phyloP scores from a whole-genome alignment of 2,113 vertebrate genomes.

The Dasyornis broadbenti region DNA sequence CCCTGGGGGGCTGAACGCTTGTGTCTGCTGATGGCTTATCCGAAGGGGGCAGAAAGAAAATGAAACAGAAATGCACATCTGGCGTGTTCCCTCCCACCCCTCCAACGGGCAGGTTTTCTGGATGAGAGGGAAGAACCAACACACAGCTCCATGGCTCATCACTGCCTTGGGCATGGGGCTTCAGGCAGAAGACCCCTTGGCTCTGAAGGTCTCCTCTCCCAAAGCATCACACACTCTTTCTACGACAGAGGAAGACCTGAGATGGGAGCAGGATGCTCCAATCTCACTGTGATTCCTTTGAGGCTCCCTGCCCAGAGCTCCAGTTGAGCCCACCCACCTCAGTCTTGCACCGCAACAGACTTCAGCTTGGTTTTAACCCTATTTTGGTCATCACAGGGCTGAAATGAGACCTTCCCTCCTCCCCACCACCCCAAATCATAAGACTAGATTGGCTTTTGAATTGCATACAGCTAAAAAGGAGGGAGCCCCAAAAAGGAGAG shows the following conservation, averaged over 20 bases:
- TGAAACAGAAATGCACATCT: background rate
- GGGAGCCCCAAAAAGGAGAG: background rate
- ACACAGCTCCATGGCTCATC: rapidly evolving
- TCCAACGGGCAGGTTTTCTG: rapidly evolving
- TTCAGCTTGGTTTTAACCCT: background rate
- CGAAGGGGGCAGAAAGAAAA: background rate
- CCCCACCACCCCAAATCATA: background rate
- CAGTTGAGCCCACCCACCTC: background rate
- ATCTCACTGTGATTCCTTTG: rapidly evolving
- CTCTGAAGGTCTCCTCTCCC: background rate
- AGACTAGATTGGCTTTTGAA: background rate
- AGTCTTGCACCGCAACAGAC: background rate
- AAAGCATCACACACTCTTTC: background rate
- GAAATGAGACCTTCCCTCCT: background rate
- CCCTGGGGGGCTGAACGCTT: background rate
- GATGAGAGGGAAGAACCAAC: background rate
- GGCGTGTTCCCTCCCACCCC: background rate
- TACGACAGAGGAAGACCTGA: background rate
- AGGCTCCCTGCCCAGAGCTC: background rate
- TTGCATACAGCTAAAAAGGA: background rate
- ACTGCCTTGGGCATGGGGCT: background rate
- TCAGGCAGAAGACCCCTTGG: background rate
- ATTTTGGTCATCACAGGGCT: background rate
- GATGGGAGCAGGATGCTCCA: background rate
- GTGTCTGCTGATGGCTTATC: background rate